A percentile compares a stretch with the other conserved stretches of the same genome.
Evolutionary conservation across 2,113 vertebrate species (phyloP).

Genomic region (Globicephala melas): DNA sequence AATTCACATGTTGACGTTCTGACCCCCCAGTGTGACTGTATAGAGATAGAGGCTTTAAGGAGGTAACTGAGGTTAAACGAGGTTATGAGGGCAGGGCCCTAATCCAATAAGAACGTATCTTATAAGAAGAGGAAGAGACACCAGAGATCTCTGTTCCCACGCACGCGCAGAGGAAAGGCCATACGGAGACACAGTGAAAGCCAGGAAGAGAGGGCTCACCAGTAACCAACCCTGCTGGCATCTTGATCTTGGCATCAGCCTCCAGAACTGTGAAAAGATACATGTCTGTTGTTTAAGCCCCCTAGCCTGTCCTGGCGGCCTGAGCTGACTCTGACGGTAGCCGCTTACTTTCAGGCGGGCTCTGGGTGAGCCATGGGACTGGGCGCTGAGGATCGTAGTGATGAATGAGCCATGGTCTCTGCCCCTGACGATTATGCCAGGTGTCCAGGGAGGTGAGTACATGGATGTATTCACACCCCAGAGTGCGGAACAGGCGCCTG

Average conservation of each 20-base stretch:
- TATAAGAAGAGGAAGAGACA: neutral
- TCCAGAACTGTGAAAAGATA: neutral
- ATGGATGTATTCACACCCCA: neutral
- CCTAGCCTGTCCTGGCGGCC: neutral
- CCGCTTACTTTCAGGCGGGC: neutral
- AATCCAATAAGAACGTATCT: neutral
- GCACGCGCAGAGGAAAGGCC: neutral
- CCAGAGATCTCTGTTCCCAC: neutral
- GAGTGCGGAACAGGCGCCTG: neutral
- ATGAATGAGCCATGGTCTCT: neutral
- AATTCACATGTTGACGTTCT: neutral
- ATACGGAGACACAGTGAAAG: neutral
- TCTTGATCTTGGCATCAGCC: neutral
- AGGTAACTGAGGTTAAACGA: neutral
- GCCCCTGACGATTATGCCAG: neutral
- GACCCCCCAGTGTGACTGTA: neutral
- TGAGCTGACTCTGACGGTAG: accelerated
- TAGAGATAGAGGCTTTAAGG: neutral
- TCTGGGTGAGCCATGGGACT: neutral
- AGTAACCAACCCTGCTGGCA: neutral
- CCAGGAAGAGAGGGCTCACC: neutral
- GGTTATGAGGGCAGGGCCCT: neutral
- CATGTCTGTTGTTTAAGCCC: neutral
- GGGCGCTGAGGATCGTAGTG: neutral
- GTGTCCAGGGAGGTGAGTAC: neutral